Evolutionary conservation across 2,113 vertebrate species (phyloP).

Genomic region (Podocnemis expansa): DNA sequence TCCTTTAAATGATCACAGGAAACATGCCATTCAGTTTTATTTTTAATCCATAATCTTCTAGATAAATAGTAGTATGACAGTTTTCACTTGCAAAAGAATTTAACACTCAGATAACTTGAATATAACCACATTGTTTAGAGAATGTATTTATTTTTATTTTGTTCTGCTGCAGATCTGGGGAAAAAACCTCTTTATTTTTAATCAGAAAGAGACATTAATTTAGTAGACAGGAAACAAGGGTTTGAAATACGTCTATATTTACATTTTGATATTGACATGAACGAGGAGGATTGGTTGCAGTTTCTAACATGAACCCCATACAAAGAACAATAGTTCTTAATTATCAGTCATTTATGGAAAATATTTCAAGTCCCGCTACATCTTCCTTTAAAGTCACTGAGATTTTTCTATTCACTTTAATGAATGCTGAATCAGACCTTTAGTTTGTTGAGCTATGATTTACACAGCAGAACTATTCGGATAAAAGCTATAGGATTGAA

Average conservation of each 20-base stretch:
- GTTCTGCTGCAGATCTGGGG: constrained; percentile 9
- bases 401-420: not conserved
- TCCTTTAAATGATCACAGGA: not conserved
- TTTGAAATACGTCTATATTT: not conserved
- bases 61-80: rapidly evolving
- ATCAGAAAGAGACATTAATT: not conserved
- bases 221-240: not conserved
- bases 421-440: not conserved
- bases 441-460: not conserved
- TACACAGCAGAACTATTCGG: not conserved
- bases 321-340: not conserved
- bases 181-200: constrained; percentile 9
- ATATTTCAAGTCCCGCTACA: not conserved
- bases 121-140: constrained; percentile 6
- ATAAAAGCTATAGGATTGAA: not conserved
- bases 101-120: not conserved
- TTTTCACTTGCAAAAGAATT: not conserved
- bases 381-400: not conserved
- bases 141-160: not conserved
- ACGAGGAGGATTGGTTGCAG: not conserved
- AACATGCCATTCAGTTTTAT: not conserved
- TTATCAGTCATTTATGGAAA: not conserved
- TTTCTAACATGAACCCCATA: not conserved
- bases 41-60: not conserved
- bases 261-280: not conserved